Evolutionary conservation across 1,140 invertebrate species (phyloP).

Genomic region (Neodiprion lecontei): DNA sequence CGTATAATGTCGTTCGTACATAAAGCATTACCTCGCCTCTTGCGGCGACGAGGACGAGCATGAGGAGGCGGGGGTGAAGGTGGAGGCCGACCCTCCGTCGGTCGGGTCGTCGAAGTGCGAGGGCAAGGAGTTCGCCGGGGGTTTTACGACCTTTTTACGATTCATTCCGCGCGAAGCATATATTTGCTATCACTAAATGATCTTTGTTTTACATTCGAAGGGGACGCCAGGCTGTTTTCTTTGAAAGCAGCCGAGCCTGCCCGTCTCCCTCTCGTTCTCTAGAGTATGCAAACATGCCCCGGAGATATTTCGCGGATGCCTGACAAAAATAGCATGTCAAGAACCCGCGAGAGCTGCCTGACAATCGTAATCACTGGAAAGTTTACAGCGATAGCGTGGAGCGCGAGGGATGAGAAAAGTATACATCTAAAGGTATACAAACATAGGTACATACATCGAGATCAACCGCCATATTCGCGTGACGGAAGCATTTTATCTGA

Average conservation of each 20-base stretch:
- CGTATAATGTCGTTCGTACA: not conserved
- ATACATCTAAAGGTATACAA: no score
- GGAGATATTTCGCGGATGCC: not conserved
- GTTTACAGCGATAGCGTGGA: not conserved
- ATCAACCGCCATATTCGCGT: not conserved
- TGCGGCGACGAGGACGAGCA: not conserved
- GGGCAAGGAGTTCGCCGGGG: not conserved
- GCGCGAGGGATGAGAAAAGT: no score
- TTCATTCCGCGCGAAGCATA: constrained; percentile 19
- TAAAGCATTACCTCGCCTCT: constrained; percentile 8
- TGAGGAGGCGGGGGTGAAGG: not conserved
- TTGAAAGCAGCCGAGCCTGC: not conserved
- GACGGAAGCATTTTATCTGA: not conserved
- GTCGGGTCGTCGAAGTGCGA: constrained; percentile 9
- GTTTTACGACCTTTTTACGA: constrained; percentile 18
- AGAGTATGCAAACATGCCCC: not conserved
- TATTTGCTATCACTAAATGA: constrained; percentile 20
- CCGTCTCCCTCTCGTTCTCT: constrained; percentile 9
- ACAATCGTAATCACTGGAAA: not conserved
- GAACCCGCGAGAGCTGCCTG: not conserved
- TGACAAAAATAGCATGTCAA: not conserved
- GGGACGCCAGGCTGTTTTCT: not conserved
- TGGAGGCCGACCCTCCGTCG: constrained; percentile 17
- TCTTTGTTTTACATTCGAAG: constrained; percentile 19
- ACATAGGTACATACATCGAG: no score